Percentiles rank a stretch among this genome's conserved stretches.
These are phyloP conservation scores for Potamilus streckersoni DNA, from an alignment of 1,140 invertebrate genomes.

Conservation along the genomic window DNA sequence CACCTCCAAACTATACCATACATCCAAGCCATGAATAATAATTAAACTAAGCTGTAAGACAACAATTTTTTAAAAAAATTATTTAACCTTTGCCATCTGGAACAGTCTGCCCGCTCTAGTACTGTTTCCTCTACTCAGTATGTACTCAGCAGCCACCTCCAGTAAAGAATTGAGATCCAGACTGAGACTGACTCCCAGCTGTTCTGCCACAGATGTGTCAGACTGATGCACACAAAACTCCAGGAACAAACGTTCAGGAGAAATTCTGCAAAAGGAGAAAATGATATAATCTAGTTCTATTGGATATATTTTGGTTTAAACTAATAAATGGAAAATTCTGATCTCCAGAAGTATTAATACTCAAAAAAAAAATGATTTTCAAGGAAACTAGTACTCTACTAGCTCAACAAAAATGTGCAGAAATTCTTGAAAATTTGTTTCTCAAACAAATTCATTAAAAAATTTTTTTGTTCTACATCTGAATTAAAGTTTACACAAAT, in stretches of 20 bases:
- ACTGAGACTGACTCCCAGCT: constrained; percentile 63
- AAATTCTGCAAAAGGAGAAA: constrained; percentile 67
- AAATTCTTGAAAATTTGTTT: too few relatives aligned
- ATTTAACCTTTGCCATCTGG: constrained; percentile 77
- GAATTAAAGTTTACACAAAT: too few relatives aligned
- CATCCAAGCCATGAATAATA: too few relatives aligned
- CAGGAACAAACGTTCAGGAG: constrained; percentile 77
- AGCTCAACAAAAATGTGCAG: too few relatives aligned
- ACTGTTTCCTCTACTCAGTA: constrained; percentile 75
- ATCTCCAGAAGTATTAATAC: too few relatives aligned
- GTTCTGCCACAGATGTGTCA: constrained; percentile 59
- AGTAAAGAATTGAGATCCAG: constrained; percentile 78
- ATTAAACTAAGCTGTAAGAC: too few relatives aligned
- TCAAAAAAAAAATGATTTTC: too few relatives aligned
- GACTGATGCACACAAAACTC: constrained; percentile 73
- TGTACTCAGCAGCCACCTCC: constrained; percentile 79
- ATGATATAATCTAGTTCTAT: neutral
- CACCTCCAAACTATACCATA: too few relatives aligned
- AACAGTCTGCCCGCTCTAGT: constrained; percentile 78
- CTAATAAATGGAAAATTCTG: neutral
- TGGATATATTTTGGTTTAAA: neutral
- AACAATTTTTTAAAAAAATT: neutral
- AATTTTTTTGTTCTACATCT: too few relatives aligned
- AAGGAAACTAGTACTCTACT: too few relatives aligned
- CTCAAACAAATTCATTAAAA: too few relatives aligned